Conservation (phyloP, 1,140 invertebrate genomes). For the Drosophila pallidifrons region DNA sequence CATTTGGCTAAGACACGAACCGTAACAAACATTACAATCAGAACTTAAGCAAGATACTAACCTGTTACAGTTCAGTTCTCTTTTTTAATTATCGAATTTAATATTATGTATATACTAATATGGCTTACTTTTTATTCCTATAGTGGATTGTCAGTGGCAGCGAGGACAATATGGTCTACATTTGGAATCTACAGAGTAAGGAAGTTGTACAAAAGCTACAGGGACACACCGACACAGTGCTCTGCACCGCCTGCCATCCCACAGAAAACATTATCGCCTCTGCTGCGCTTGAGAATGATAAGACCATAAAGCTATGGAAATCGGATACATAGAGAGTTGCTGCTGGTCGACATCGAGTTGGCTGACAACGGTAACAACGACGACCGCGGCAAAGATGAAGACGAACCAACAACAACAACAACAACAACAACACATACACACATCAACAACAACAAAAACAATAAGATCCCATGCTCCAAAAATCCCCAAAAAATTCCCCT, state of each 20-base stretch:
- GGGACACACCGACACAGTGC: constrained; percentile 98
- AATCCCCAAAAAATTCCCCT: not conserved
- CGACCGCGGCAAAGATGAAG: too few relatives aligned
- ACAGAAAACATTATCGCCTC: constrained; percentile 99
- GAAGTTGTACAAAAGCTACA: constrained; percentile 99
- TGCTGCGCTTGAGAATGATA: constrained; percentile 98
- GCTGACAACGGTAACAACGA: too few relatives aligned
- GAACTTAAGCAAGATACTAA: too few relatives aligned
- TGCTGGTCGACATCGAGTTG: constrained; percentile 10
- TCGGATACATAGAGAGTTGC: constrained; percentile 93
- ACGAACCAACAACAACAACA: not conserved
- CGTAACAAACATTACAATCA: too few relatives aligned
- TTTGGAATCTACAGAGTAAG: constrained; percentile 99
- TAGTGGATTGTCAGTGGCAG: constrained; percentile 99
- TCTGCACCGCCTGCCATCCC: constrained; percentile 99
- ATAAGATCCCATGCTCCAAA: not conserved
- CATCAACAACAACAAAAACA: constrained; percentile 2
- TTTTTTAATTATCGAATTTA: not conserved
- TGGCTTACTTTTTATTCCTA: not conserved
- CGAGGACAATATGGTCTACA: constrained; percentile 99
- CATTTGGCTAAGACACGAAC: too few relatives aligned
- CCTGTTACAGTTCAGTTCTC: not conserved
- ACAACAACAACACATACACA: constrained; percentile 1
- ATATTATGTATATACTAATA: not conserved
- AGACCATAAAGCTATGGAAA: constrained; percentile 99